phyloP scores from a whole-genome alignment of 2,797 vertebrate species.

The Strix occidentalis region DNA sequence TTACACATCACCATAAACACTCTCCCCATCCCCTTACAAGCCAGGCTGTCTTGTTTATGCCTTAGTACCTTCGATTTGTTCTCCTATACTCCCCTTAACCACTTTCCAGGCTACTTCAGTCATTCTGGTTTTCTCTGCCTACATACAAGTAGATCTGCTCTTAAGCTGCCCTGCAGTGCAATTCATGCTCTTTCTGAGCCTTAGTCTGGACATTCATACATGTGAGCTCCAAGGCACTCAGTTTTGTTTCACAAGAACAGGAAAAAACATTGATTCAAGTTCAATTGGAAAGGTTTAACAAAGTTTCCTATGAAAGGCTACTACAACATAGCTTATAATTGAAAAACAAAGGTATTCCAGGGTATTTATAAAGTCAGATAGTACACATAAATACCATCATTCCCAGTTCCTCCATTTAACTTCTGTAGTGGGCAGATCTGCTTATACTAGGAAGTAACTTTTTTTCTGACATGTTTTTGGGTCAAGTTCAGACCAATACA shows the following conservation, averaged over 20 bases:
- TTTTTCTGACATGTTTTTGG: background rate
- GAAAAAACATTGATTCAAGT: conserved; percentile 3
- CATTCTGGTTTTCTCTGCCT: background rate
- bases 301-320: conserved; percentile 16
- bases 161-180: background rate
- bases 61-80: background rate
- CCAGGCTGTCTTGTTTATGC: background rate
- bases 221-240: background rate
- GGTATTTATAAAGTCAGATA: background rate
- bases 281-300: background rate
- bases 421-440: background rate
- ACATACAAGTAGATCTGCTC: background rate
- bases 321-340: background rate
- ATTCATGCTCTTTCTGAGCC: background rate
- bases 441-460: background rate
- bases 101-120: background rate
- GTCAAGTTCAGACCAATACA: background rate
- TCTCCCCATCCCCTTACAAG: background rate
- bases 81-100: background rate
- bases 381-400: background rate
- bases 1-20: background rate
- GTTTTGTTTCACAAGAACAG: background rate
- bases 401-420: background rate
- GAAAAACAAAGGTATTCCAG: conserved; percentile 4
- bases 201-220: background rate